These are phyloP conservation scores for Allobates femoralis DNA, from an alignment of 2,797 vertebrate species.

Conservation along the genomic window DNA sequence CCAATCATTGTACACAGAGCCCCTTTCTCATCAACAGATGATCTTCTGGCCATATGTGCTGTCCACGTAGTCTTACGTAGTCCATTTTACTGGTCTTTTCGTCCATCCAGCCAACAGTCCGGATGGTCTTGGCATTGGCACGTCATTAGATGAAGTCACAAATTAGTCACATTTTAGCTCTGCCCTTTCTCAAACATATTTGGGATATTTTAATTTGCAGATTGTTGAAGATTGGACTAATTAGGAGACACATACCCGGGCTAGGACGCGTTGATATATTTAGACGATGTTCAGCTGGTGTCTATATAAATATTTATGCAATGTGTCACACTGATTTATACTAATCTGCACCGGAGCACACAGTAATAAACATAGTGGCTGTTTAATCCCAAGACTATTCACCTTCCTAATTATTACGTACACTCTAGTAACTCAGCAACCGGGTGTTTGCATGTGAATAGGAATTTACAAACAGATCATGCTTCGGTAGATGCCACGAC, in stretches of 20 bases:
- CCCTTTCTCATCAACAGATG: background rate
- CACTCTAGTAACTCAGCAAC: slow-evolving; percentile 26
- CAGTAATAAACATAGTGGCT: slow-evolving; percentile 43
- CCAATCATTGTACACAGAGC: background rate
- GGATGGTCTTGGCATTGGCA: background rate
- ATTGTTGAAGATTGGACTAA: slow-evolving; percentile 22
- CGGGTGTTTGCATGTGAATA: background rate
- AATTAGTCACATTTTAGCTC: background rate
- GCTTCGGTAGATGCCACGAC: background rate
- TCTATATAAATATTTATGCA: slow-evolving; percentile 51
- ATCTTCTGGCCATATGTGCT: background rate
- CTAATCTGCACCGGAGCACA: slow-evolving; percentile 41
- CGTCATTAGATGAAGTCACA: background rate
- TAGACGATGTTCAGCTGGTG: slow-evolving; percentile 47
- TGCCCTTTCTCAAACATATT: background rate
- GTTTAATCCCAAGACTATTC: slow-evolving; percentile 46
- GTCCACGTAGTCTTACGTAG: background rate
- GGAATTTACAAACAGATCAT: background rate
- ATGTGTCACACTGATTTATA: slow-evolving; percentile 52
- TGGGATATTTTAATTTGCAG: slow-evolving; percentile 34
- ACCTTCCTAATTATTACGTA: slow-evolving; percentile 43
- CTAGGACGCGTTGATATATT: slow-evolving; percentile 38
- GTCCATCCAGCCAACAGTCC: background rate
- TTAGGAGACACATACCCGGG: slow-evolving; percentile 28
- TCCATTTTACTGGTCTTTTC: background rate